phyloP scores from a whole-genome alignment of 2,797 vertebrate genomes.

The Echiichthys vipera region DNA sequence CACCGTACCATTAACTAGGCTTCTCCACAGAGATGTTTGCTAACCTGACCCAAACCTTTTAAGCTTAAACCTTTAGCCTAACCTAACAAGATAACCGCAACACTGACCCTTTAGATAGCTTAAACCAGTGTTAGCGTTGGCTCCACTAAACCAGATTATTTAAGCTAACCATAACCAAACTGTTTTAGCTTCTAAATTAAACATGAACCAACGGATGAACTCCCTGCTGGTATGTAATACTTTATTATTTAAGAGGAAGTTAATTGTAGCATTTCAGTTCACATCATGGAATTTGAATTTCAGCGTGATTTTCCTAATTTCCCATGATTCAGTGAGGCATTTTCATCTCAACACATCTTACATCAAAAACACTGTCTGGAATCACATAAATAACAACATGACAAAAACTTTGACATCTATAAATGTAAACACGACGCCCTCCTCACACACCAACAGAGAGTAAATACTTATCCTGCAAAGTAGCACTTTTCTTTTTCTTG shows the following conservation, averaged over 20 bases:
- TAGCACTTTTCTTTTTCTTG: neutral
- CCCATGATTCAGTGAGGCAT: neutral
- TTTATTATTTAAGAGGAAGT: neutral
- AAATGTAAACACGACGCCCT: conserved; percentile 51
- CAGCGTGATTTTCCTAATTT: conserved; percentile 1
- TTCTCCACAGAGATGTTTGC: neutral
- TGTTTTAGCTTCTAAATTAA: neutral
- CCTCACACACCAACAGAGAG: neutral
- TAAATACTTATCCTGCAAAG: neutral
- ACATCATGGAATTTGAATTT: conserved; percentile 2
- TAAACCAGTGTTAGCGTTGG: neutral
- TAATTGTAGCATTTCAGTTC: neutral
- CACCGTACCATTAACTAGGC: neutral
- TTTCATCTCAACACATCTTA: neutral
- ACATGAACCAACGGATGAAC: neutral
- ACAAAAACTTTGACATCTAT: conserved; percentile 41
- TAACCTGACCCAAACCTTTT: neutral
- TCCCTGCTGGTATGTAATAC: neutral
- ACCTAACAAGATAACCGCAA: neutral
- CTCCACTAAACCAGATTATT: neutral
- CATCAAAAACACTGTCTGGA: conserved; percentile 16
- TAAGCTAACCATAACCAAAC: neutral
- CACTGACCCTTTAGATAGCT: neutral
- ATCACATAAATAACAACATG: conserved; percentile 32
- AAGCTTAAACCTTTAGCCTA: neutral